These are phyloP conservation scores for Rhinogobius similis DNA, from an alignment of 2,113 vertebrate species.

Conservation along the genomic window DNA sequence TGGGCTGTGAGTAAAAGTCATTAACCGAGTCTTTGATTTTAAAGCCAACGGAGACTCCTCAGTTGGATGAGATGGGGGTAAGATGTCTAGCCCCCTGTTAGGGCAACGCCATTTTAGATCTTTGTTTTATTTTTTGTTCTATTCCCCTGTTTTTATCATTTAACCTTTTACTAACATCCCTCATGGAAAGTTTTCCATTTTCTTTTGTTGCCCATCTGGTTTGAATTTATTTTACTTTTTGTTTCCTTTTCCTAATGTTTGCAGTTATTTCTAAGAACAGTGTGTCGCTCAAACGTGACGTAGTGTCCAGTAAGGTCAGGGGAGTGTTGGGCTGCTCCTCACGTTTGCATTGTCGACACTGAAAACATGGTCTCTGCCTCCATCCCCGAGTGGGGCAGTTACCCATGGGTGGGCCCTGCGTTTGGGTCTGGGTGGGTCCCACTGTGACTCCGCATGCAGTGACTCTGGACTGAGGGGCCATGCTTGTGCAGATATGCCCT, in stretches of 20 bases:
- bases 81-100: constrained; percentile 84
- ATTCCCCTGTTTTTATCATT: constrained; percentile 38
- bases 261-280: constrained; percentile 60
- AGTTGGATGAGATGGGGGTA: constrained; percentile 97
- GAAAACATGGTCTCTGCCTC: constrained; percentile 72
- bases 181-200: constrained; percentile 48
- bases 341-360: constrained; percentile 76
- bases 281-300: constrained; percentile 77
- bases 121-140: constrained; percentile 50
- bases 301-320: constrained; percentile 53
- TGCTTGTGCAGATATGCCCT: constrained; percentile 77
- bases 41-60: constrained; percentile 98
- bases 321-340: constrained; percentile 54
- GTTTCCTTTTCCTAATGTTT: constrained; percentile 51
- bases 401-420: constrained; percentile 69
- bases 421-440: constrained; percentile 69
- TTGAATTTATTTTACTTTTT: constrained; percentile 58
- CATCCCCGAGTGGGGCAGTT: constrained; percentile 62
- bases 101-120: constrained; percentile 82
- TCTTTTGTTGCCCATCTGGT: constrained; percentile 67
- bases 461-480: constrained; percentile 77
- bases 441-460: constrained; percentile 81
- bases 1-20: constrained; percentile 57
- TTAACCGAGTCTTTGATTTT: constrained; percentile 86
- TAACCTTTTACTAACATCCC: constrained; percentile 37